Evolutionary conservation across 2,113 vertebrate genomes (phyloP).

Genomic region (Gallinago undulata): DNA sequence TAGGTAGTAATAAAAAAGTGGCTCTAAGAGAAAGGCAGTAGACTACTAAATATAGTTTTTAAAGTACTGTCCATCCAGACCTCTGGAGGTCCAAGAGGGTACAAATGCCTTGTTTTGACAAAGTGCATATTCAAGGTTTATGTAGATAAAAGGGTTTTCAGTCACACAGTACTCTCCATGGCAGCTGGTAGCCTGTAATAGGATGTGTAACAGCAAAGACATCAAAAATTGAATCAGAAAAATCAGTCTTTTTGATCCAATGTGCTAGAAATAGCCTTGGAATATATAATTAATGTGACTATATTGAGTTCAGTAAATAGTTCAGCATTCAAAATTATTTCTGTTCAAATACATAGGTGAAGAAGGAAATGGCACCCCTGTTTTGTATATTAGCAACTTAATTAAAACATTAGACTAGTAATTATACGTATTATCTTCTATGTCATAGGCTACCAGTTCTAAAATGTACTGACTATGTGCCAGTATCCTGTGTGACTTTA

Average conservation of each 20-base stretch:
- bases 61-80: background rate
- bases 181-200: background rate
- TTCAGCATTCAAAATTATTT: background rate
- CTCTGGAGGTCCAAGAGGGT: background rate
- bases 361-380: background rate
- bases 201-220: background rate
- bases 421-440: background rate
- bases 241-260: background rate
- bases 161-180: background rate
- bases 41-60: background rate
- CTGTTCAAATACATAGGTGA: background rate
- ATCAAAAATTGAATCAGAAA: background rate
- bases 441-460: background rate
- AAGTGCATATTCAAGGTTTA: background rate
- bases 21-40: background rate
- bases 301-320: background rate
- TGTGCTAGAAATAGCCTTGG: background rate
- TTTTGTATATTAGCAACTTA: background rate
- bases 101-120: background rate
- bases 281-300: background rate
- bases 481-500: background rate
- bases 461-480: background rate
- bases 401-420: background rate
- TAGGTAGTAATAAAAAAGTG: background rate
- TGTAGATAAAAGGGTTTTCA: background rate